Evolutionary conservation across 1,140 invertebrate species (phyloP).

Genomic region (Trissolcus basalis): DNA sequence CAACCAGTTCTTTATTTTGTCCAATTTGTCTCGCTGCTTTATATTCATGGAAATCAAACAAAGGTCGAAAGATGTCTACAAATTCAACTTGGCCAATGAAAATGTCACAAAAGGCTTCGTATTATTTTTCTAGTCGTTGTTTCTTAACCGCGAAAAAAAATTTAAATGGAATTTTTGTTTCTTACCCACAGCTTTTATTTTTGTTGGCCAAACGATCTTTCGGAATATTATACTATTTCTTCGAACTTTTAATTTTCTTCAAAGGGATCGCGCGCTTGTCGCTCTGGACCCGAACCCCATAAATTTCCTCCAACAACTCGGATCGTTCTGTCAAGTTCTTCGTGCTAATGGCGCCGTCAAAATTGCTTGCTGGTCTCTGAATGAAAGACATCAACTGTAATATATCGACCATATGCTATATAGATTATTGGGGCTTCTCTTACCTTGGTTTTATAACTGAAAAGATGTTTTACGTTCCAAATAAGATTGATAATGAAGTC

Average conservation of each 20-base stretch:
- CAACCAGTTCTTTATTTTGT: conserved; percentile 50
- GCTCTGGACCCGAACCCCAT: conserved; percentile 46
- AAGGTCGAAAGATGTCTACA: conserved; percentile 45
- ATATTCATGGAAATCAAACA: conserved; percentile 60
- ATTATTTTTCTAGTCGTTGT: background rate
- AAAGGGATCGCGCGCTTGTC: conserved; percentile 53
- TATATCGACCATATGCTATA: conserved; percentile 55
- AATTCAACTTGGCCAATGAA: conserved; percentile 29
- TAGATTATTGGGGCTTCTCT: conserved; percentile 38
- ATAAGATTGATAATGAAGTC: conserved; percentile 25
- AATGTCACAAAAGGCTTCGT: conserved; percentile 14
- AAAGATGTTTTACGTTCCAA: conserved; percentile 44
- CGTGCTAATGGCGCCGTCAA: conserved; percentile 56
- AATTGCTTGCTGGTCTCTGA: conserved; percentile 47
- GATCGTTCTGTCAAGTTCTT: conserved; percentile 54
- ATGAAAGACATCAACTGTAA: conserved; percentile 51
- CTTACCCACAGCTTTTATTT: conserved; percentile 19
- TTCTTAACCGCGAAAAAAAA: no score
- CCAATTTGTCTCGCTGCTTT: conserved; percentile 51
- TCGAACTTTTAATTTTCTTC: conserved; percentile 61
- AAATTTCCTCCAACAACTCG: conserved; percentile 59
- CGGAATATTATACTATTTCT: conserved; percentile 48
- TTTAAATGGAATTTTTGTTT: background rate
- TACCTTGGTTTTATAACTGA: conserved; percentile 35
- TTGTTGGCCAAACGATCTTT: conserved; percentile 29